Percentiles rank a stretch among this genome's conserved stretches.
These are phyloP conservation scores for Lithosia quadra DNA, from an alignment of 2,888 invertebrate species.

Conservation along the genomic window DNA sequence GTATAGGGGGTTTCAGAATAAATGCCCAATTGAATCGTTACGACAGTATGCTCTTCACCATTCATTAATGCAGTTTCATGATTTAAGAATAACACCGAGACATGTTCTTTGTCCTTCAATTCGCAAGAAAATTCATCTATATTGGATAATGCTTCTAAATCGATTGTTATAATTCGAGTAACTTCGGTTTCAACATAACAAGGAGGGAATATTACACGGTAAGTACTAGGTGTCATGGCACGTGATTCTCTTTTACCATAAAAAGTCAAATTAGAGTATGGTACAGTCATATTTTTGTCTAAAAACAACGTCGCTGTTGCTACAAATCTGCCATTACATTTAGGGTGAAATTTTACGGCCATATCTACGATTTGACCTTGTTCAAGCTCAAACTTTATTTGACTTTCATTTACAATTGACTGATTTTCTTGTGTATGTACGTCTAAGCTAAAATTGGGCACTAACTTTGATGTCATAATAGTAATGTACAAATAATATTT, in stretches of 20 bases:
- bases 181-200: slow-evolving; percentile 62
- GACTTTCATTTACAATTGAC: slow-evolving; percentile 61
- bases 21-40: slow-evolving; percentile 65
- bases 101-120: slow-evolving; percentile 63
- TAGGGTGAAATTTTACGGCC: slow-evolving; percentile 73
- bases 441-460: slow-evolving; percentile 71
- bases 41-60: slow-evolving; percentile 55
- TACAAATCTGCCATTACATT: slow-evolving; percentile 71
- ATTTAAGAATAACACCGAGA: slow-evolving; percentile 61
- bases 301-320: slow-evolving; percentile 73
- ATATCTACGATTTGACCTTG: slow-evolving; percentile 57
- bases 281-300: slow-evolving; percentile 73
- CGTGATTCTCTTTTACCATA: slow-evolving; percentile 68
- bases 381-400: slow-evolving; percentile 74
- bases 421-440: slow-evolving; percentile 60
- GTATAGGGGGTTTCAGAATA: slow-evolving; percentile 55
- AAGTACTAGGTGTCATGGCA: slow-evolving; percentile 64
- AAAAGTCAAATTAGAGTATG: slow-evolving; percentile 79
- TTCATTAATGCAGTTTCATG: slow-evolving; percentile 47
- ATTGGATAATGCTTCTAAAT: slow-evolving; percentile 60
- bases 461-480: slow-evolving; percentile 69
- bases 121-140: slow-evolving; percentile 64
- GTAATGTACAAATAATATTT: slow-evolving; percentile 71
- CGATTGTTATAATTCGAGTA: slow-evolving; percentile 59
- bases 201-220: slow-evolving; percentile 76